phyloP scores from a whole-genome alignment of 1,140 invertebrate species.

The Uloborus diversus region DNA sequence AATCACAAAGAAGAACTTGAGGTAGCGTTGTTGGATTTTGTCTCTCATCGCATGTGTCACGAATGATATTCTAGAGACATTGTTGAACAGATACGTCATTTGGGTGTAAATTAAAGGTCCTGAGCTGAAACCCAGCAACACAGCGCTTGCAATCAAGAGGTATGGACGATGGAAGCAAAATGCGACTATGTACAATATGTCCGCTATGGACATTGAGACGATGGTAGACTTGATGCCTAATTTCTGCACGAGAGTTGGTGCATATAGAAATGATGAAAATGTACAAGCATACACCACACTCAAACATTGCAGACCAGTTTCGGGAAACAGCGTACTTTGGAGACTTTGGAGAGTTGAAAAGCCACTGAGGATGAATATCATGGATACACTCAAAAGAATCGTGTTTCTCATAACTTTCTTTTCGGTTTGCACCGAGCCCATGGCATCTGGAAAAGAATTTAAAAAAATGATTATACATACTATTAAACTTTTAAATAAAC shows the following conservation, averaged over 20 bases:
- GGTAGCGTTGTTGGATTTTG: conserved; percentile 52
- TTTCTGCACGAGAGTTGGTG: conserved; percentile 50
- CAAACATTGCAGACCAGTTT: conserved; percentile 36
- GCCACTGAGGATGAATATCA: conserved; percentile 47
- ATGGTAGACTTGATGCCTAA: conserved; percentile 54
- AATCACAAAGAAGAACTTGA: conserved; percentile 49
- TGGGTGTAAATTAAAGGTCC: conserved; percentile 50
- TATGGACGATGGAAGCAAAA: conserved; percentile 50
- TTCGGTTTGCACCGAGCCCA: conserved; percentile 38
- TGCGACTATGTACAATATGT: conserved; percentile 34
- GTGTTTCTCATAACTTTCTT: conserved; percentile 50
- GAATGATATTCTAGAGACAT: conserved; percentile 44
- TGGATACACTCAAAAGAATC: conserved; percentile 50
- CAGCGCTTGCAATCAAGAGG: conserved; percentile 10
- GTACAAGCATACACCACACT: conserved; percentile 38
- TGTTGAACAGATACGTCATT: conserved; percentile 47
- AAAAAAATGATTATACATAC: no score
- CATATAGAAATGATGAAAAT: conserved; percentile 49
- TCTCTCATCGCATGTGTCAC: conserved; percentile 42
- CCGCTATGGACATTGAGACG: not conserved
- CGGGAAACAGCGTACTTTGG: conserved; percentile 54
- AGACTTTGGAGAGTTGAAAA: conserved; percentile 50
- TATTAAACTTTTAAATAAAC: no score
- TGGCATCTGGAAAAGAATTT: conserved; percentile 1
- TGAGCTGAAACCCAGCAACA: conserved; percentile 43